Conservation (phyloP, 2,113 vertebrate genomes). For the human (Homo sapiens) region GRCh38 chr3:111363001-111363500, state of each 20-base stretch:
- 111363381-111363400: neutral
- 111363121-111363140: neutral
- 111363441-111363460: neutral
- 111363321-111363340: neutral
- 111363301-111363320: neutral
- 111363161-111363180: neutral
- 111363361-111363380: neutral
- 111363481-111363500: neutral
- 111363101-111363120: neutral
- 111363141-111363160: constrained; percentile 21
- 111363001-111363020: neutral
- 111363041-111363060: neutral
- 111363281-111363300: neutral
- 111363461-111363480: neutral
- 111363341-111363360: neutral
- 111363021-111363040: neutral
- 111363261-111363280: neutral
- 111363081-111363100: neutral
- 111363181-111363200: neutral
- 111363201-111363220: constrained; percentile 15
- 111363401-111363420: neutral
- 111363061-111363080: neutral
- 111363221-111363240: constrained; percentile 16
- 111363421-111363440: neutral
- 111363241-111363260: neutral